phyloP scores from a whole-genome alignment of 2,113 vertebrate genomes.

The Porphyrio hochstetteri region DNA sequence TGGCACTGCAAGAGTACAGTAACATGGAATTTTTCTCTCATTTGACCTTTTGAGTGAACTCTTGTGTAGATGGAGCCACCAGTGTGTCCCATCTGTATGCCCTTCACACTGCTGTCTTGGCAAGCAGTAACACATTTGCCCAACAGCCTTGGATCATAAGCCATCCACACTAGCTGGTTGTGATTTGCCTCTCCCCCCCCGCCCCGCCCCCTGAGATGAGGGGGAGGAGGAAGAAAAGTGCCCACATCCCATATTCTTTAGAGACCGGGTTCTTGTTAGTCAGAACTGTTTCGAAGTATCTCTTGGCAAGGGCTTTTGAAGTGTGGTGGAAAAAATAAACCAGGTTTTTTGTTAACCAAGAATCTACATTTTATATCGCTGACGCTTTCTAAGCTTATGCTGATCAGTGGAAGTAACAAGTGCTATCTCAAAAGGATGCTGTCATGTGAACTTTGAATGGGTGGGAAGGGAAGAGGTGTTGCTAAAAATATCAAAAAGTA shows the following conservation, averaged over 20 bases:
- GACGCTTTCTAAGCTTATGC: not conserved
- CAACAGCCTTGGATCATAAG: not conserved
- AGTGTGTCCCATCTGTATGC: not conserved
- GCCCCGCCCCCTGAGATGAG: not conserved
- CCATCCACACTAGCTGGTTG: not conserved
- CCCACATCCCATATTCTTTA: not conserved
- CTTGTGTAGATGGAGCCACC: not conserved
- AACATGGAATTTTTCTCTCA: not conserved
- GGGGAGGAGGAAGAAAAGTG: not conserved
- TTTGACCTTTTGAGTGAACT: not conserved
- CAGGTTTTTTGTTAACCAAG: not conserved
- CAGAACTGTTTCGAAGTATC: not conserved
- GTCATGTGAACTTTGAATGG: not conserved
- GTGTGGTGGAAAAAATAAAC: not conserved
- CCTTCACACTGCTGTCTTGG: not conserved
- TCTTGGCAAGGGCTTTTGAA: not conserved
- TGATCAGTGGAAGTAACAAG: not conserved
- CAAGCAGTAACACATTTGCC: not conserved
- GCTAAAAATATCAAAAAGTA: constrained; percentile 7
- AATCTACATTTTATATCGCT: not conserved
- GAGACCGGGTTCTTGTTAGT: not conserved
- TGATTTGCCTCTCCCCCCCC: too few species aligned
- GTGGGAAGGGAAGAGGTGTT: constrained; percentile 9
- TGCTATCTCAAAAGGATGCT: not conserved
- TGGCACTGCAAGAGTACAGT: not conserved